A percentile compares a stretch with the other conserved stretches of the same genome.
These are phyloP conservation scores for Aepyceros melampus DNA, from an alignment of 2,113 vertebrate genomes.

Conservation along the genomic window DNA sequence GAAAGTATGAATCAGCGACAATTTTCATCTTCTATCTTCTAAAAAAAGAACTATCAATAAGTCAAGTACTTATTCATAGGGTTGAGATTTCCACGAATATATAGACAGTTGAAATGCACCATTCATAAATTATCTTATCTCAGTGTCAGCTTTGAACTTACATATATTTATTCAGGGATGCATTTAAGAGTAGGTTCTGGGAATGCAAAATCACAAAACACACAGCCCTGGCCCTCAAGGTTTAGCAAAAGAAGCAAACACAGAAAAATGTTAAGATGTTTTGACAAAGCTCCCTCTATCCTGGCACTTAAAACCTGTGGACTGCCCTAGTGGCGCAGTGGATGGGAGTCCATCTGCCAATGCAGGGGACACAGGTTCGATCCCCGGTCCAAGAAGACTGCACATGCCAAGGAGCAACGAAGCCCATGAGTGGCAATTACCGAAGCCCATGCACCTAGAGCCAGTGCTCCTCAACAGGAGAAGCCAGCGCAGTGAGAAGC, in stretches of 20 bases:
- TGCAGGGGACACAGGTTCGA: not conserved
- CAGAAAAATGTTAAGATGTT: not conserved
- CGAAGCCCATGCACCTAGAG: not conserved
- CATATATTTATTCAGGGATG: not conserved
- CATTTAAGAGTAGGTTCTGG: not conserved
- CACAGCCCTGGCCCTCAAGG: not conserved
- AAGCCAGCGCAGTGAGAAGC: not conserved
- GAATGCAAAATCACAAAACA: not conserved
- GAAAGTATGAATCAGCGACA: not conserved
- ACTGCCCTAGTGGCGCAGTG: not conserved
- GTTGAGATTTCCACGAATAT: not conserved
- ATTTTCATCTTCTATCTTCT: not conserved
- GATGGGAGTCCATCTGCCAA: not conserved
- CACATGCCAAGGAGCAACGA: not conserved
- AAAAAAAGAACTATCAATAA: conserved; percentile 15
- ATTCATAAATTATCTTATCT: not conserved
- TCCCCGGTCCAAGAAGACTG: not conserved
- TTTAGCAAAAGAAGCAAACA: not conserved
- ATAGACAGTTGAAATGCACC: not conserved
- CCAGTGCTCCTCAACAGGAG: not conserved
- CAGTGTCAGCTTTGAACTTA: not conserved
- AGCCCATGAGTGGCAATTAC: not conserved
- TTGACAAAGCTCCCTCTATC: not conserved
- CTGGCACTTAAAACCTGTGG: not conserved
- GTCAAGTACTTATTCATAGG: not conserved